phyloP scores from a whole-genome alignment of 2,888 invertebrate species.

The Nezara viridula region DNA sequence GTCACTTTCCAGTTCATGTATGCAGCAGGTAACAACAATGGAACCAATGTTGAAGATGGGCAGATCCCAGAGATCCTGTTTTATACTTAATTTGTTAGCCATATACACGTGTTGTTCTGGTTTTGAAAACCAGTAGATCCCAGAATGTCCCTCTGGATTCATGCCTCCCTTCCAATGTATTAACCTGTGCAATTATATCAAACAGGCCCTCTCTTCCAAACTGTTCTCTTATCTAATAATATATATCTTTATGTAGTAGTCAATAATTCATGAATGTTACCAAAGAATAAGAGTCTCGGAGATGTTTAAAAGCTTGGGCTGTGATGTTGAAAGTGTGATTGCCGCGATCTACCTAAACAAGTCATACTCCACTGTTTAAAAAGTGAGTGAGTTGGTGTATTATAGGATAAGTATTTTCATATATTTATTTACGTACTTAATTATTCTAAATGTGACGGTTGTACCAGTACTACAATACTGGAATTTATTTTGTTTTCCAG shows the following conservation, averaged over 20 bases:
- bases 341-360: neutral
- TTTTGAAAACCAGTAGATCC: neutral
- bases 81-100: slow-evolving; percentile 73
- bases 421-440: slow-evolving; percentile 46
- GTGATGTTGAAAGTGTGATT: slow-evolving; percentile 35
- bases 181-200: slow-evolving; percentile 44
- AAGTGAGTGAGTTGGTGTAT: slow-evolving; percentile 15
- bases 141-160: neutral
- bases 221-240: slow-evolving; percentile 44
- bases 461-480: neutral
- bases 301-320: slow-evolving; percentile 29
- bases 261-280: slow-evolving; percentile 16
- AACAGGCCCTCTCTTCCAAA: slow-evolving; percentile 17
- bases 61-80: slow-evolving; percentile 91
- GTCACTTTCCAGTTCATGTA: slow-evolving; percentile 87
- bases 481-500: neutral
- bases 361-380: neutral
- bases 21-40: slow-evolving; percentile 88
- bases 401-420: slow-evolving; percentile 43
- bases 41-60: slow-evolving; percentile 88
- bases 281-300: slow-evolving; percentile 13
- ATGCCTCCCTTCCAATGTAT: slow-evolving; percentile 14
- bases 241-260: slow-evolving; percentile 25
- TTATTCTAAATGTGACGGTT: neutral
- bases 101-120: neutral